A percentile compares a stretch with the other conserved stretches of the same genome.
These are phyloP conservation scores for Branchipolynoe longqiensis DNA, from an alignment of 2,888 invertebrate species.

Conservation along the genomic window DNA sequence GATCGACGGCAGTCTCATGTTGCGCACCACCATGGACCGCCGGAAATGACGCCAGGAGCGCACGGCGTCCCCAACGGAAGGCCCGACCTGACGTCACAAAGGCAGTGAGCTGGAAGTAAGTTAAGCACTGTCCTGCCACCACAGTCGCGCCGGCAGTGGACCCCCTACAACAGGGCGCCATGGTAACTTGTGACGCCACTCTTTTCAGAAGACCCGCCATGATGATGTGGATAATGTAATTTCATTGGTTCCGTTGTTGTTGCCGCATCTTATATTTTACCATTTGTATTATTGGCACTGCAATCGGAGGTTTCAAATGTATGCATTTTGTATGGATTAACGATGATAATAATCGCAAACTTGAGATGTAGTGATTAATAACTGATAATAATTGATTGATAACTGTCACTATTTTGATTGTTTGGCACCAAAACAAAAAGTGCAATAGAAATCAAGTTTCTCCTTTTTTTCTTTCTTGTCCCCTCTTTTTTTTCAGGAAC, in stretches of 20 bases:
- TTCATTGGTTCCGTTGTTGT: conserved; percentile 4
- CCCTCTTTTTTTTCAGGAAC: too few relatives aligned
- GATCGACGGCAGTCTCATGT: conserved; percentile 95
- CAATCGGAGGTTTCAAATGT: background rate
- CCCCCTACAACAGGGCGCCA: too few relatives aligned
- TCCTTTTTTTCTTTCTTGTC: background rate
- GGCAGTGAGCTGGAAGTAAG: too few relatives aligned
- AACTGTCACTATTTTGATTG: background rate
- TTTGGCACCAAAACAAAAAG: background rate
- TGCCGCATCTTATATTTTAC: conserved; percentile 12
- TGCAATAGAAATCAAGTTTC: background rate
- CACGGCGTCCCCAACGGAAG: background rate
- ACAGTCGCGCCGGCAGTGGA: too few relatives aligned
- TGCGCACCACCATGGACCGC: conserved; percentile 86
- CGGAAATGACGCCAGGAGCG: conserved; percentile 52
- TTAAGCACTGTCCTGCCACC: too few relatives aligned
- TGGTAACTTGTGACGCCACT: too few relatives aligned
- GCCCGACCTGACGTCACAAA: background rate
- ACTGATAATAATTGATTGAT: background rate
- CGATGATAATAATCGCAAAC: too few relatives aligned
- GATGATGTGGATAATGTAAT: too few relatives aligned
- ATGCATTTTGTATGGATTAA: background rate
- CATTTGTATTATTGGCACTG: background rate
- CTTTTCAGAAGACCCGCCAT: too few relatives aligned
- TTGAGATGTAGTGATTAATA: too few relatives aligned